phyloP scores from a whole-genome alignment of 2,797 vertebrate genomes.

The Hafferia zeledoni region DNA sequence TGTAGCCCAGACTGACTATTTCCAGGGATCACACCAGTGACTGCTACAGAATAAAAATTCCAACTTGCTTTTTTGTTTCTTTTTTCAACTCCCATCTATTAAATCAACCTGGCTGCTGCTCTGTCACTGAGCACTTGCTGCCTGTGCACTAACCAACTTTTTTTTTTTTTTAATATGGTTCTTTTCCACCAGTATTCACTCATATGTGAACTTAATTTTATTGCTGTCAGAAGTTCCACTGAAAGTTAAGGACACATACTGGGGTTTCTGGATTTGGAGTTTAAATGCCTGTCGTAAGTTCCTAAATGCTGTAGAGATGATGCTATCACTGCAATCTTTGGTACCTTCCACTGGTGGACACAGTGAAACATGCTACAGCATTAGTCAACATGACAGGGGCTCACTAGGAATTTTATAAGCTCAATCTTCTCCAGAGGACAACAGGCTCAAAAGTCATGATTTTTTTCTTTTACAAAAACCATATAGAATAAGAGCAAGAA shows the following conservation, averaged over 20 bases:
- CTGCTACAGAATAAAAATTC: background rate
- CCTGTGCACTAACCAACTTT: background rate
- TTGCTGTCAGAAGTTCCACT: background rate
- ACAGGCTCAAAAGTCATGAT: background rate
- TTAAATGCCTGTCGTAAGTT: background rate
- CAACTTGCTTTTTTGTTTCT: background rate
- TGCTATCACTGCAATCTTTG: background rate
- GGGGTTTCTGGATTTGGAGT: background rate
- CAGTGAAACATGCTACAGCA: background rate
- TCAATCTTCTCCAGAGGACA: background rate
- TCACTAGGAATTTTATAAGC: background rate
- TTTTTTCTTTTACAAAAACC: background rate
- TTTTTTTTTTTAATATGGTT: background rate
- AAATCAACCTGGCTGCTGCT: background rate
- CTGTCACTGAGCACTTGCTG: background rate
- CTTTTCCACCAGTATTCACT: background rate
- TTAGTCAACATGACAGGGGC: background rate
- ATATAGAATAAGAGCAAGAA: background rate
- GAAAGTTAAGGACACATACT: background rate
- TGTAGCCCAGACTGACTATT: background rate
- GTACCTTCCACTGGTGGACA: background rate
- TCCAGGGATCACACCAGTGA: background rate
- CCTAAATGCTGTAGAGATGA: background rate
- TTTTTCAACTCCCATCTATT: background rate
- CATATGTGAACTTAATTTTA: background rate